phyloP scores from a whole-genome alignment of 2,797 vertebrate species.

The Pogoniulus pusillus region DNA sequence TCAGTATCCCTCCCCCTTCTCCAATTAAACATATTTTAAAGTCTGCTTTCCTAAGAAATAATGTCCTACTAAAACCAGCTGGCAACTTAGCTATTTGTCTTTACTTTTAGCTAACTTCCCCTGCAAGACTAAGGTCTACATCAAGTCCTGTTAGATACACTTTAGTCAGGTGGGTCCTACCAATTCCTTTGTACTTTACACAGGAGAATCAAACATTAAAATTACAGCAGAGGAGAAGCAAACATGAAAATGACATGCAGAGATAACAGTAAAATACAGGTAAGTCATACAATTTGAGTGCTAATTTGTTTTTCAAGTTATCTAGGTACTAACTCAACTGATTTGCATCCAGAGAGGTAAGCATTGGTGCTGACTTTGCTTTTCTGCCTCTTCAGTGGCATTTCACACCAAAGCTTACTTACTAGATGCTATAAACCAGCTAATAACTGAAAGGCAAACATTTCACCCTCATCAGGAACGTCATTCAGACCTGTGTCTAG shows the following conservation, averaged over 20 bases:
- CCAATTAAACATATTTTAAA: background rate
- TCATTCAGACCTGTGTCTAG: background rate
- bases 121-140: background rate
- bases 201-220: no score
- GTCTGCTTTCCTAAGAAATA: background rate
- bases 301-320: constrained; percentile 1
- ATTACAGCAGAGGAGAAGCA: background rate
- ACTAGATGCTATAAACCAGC: background rate
- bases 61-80: background rate
- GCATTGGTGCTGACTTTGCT: background rate
- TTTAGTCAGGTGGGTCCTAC: background rate
- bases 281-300: background rate
- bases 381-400: background rate
- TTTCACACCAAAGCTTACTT: background rate
- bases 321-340: background rate
- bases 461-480: background rate
- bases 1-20: background rate
- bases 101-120: background rate
- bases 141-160: background rate
- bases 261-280: background rate
- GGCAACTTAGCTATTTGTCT: background rate
- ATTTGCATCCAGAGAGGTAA: background rate
- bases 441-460: background rate
- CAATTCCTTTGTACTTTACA: background rate
- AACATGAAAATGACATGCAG: background rate